Evolutionary conservation across 1,140 invertebrate genomes (phyloP), one percentile per base, ranked within the genome.

Genomic region (Latrodectus geometricus): DNA sequence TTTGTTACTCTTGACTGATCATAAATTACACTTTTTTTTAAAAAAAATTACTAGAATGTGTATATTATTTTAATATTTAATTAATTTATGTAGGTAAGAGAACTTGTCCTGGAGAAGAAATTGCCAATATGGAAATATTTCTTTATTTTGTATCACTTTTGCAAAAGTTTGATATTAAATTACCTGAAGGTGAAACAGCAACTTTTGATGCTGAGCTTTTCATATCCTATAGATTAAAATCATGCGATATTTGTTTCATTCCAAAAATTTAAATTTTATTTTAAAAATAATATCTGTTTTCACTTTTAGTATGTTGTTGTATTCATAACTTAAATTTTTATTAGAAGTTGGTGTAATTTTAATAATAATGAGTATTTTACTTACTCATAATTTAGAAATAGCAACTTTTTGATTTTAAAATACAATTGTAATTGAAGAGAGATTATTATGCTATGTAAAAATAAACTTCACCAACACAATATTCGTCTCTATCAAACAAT

Each of bases 81-180:
- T 12, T 75, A 9, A 35, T 76, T 76, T 87, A n/a, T 88, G 9
- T 23, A 87, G 88, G 88, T 65, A 88, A 88, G 73, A 65, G 88
- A 20, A n/a, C 68, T 14, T 89, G 88, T 80, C 79, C 79, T 12
- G 88, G 88, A 48, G 88, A 89, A 75, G 52, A 77, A 8, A 70
- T 89, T 49, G 88, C 88, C 0, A 69, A 76, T 20, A 61, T 89
- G n/a, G 86, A 89, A 81, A 52, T 89, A 68, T 89, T 88, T 74
- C 61, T 88, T 11, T 88, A 89, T 48, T 88, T 88, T 77, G 76
- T 78, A 15, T 83, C 88, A 68, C 70, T 89, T 56, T 68, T 89
- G 11, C 88, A 89, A 77, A 81, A 80, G 17, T 89, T 88, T 49
- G 49, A 69, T 17, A 52, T 86, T 20, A 23, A n/a, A 9, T 74